Evolutionary conservation across 2,888 invertebrate genomes (phyloP), one percentile per base, ranked within the genome.

Genomic region (Falcaria lacertinaria): DNA sequence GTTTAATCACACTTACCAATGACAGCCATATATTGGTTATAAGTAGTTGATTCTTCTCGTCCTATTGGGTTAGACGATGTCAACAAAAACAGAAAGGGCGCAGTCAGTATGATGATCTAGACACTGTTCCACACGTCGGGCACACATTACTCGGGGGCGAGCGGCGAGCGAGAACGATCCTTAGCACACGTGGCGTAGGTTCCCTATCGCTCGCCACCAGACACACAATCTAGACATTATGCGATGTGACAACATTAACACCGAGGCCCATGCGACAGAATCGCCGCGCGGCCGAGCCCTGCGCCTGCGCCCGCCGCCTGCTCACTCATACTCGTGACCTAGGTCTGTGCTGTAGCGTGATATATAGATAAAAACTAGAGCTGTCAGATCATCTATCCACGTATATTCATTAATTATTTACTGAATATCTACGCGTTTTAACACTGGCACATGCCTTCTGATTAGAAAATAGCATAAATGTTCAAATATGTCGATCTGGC

Each of bases 11-110:
- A 95, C 95, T 96, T 94, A 95, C 96, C 95, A 96, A 94, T 92
- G 95, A 95, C 93, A 96, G 95, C 96, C 96, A 96, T 92, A 96
- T 95, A 93, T 96, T 96, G 92, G 96, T 94, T 91, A 96, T 95
- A 92, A 96, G 94, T 92, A 96, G 94, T 94, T 96, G 96, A 92
- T 96, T 96, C 94, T 96, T 96, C 94, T 96, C 96, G 93, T 96
- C 96, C 96, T 96, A 94, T 92, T 86, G 87, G 87, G 92, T 92
- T 92, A 92, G 88, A 89, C 84, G 88, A 83, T 85, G 89, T 88
- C 92, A 92, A 92, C 92, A 93, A 93, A 91, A 91, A 92, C 91
- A 91, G 91, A 91, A 89, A 87, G 88, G 86, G 72, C 88, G 86
- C 84, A 90, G 84, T 89, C 88, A 90, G 88, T 89, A 84, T 73